Evolutionary conservation across 2,888 invertebrate genomes (phyloP), one percentile per base, ranked within the genome.

Genomic region (Eilema sororculum): DNA sequence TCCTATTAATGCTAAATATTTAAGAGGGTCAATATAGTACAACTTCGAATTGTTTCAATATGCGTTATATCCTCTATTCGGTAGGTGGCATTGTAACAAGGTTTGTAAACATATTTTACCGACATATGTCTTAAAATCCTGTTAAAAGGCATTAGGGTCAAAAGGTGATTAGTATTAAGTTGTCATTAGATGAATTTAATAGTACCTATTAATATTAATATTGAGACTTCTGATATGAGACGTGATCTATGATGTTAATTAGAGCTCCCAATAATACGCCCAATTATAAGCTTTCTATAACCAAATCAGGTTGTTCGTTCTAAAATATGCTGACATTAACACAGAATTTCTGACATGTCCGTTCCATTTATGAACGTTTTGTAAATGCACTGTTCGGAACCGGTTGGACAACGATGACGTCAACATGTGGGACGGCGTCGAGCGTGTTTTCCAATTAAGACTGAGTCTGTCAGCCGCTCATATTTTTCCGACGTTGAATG

Each of bases 391-490:
- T 76, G 73, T 72, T 58, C 73, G 24, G 74, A 88, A 90, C 90
- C 87, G 87, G 90, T 90, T 77, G 61, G 71, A 69, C 74, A 73
- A 68, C 25, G 33, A 75, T 89, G 89, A 88, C 89, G 89, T 90
- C 88, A 90, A 61, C 74, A 62, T 69, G 86, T 87, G 80, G 86
- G 87, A 73, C 69, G 79, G 64, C 69, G 69, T 64, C 76, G 65
- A 72, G 67, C 68, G 71, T 58, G 77, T 80, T 59, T 84, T 80
- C 80, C 83, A 84, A 74, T 75, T 74, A 66, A 28, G 63, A 57
- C 68, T 68, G 79, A 73, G 79, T 75, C 61, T 67, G 24, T 69
- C 6, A 73, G 65, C 68, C 66, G 65, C 65, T 67, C 68, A 69
- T 57, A 66, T 69, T 73, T 78, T 72, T 30, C 69, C 46, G 12